Conservation (phyloP, 2,113 vertebrate species). For the Cynoglossus semilaevis region DNA sequence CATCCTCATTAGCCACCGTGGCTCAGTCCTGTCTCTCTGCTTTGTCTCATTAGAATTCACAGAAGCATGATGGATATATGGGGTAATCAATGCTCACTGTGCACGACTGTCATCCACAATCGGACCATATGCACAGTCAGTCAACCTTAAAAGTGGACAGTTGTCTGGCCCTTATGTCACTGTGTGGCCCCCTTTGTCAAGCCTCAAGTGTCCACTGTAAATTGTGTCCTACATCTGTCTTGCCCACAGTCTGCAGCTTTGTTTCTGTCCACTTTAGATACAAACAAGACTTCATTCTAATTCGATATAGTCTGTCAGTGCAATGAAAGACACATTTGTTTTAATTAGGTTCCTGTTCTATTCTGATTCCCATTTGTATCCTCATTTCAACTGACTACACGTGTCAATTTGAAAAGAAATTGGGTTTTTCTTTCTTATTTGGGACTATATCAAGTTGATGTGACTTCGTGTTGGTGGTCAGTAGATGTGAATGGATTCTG, state of each 20-base stretch:
- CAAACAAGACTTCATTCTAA: conserved; percentile 23
- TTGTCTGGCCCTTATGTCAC: conserved; percentile 64
- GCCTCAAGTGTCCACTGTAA: conserved; percentile 19
- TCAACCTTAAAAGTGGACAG: conserved; percentile 69
- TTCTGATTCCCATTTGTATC: too few species aligned
- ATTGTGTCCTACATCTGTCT: conserved; percentile 35
- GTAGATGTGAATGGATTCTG: too few species aligned
- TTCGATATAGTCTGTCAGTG: too few species aligned
- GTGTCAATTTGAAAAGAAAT: too few species aligned
- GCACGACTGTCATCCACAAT: conserved; percentile 52
- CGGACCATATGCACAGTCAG: conserved; percentile 61
- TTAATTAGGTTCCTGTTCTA: too few species aligned
- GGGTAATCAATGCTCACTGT: conserved; percentile 64
- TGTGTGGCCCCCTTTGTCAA: conserved; percentile 35
- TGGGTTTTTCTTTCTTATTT: too few species aligned
- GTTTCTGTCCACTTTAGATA: conserved; percentile 5
- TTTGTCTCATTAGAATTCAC: conserved; percentile 63
- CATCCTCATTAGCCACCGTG: conserved; percentile 39
- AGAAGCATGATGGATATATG: conserved; percentile 57
- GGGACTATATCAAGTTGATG: too few species aligned
- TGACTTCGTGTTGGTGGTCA: too few species aligned
- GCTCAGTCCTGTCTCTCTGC: conserved; percentile 12
- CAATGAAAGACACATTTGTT: too few species aligned
- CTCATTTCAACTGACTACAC: too few species aligned
- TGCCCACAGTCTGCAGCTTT: conserved; percentile 20